Percentiles rank a stretch among this genome's conserved stretches.
phyloP scores from a whole-genome alignment of 2,888 invertebrate genomes.

The Caenorhabditis angaria region DNA sequence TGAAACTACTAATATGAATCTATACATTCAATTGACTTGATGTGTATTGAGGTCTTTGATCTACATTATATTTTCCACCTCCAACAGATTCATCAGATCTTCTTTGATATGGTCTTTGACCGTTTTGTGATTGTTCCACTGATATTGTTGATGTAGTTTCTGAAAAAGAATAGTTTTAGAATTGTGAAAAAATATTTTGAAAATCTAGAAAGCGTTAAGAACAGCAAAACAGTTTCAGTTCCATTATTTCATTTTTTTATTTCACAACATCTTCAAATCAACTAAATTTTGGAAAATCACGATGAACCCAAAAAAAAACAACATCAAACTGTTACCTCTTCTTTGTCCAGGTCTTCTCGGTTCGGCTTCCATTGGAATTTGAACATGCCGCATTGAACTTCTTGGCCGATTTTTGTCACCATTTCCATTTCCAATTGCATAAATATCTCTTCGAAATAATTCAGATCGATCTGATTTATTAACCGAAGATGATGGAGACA shows the following conservation, averaged over 20 bases:
- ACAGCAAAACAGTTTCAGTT: not conserved
- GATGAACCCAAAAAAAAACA: slow-evolving; percentile 6
- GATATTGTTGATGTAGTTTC: slow-evolving; percentile 36
- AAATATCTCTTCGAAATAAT: slow-evolving; percentile 1
- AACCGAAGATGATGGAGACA: slow-evolving; percentile 3
- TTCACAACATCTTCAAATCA: no score
- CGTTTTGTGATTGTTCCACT: slow-evolving; percentile 32
- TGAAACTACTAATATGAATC: no score
- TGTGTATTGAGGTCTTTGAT: slow-evolving; percentile 6
- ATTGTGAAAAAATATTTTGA: no score
- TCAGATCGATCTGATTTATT: slow-evolving; percentile 25
- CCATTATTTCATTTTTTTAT: no score
- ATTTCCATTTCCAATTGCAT: slow-evolving; percentile 3
- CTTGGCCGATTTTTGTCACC: slow-evolving; percentile 23
- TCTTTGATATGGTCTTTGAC: slow-evolving; percentile 49
- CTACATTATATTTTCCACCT: slow-evolving; percentile 20
- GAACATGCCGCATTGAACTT: slow-evolving; percentile 46
- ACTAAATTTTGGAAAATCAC: not conserved
- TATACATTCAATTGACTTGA: slow-evolving; percentile 33
- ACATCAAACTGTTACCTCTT: slow-evolving; percentile 33
- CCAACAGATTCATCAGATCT: slow-evolving; percentile 38
- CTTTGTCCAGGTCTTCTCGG: slow-evolving; percentile 52
- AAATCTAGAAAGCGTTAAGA: not conserved
- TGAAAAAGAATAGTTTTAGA: slow-evolving; percentile 15
- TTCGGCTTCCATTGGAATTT: slow-evolving; percentile 57